phyloP scores from a whole-genome alignment of 2,888 invertebrate species.

The Dione vanillae region DNA sequence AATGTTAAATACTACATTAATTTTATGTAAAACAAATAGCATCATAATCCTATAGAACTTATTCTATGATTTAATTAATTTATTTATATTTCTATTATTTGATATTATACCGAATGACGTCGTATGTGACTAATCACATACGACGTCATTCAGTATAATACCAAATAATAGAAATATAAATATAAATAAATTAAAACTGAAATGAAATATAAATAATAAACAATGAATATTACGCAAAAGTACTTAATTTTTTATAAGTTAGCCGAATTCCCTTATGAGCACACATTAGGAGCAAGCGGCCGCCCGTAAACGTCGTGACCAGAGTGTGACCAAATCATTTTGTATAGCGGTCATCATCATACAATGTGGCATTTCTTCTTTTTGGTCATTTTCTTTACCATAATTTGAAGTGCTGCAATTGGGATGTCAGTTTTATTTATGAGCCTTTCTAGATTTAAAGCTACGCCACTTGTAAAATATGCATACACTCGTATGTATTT shows the following conservation, averaged over 20 bases:
- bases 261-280: constrained; percentile 44
- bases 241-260: constrained; percentile 7
- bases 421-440: constrained; percentile 39
- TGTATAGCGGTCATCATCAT: constrained; percentile 68
- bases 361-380: constrained; percentile 51
- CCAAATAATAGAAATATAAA: too few species aligned
- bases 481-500: not conserved
- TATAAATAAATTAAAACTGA: too few species aligned
- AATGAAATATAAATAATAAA: not conserved
- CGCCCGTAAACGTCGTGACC: constrained; percentile 69
- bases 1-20: too few species aligned
- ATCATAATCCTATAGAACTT: too few species aligned
- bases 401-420: constrained; percentile 40
- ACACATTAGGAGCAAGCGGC: constrained; percentile 66
- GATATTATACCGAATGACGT: too few species aligned
- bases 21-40: too few species aligned
- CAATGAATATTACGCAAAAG: constrained; percentile 11
- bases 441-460: constrained; percentile 32
- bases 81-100: too few species aligned
- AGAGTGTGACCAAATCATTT: constrained; percentile 78
- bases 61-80: too few species aligned
- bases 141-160: too few species aligned
- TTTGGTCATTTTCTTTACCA: constrained; percentile 51
- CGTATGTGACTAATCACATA: too few species aligned
- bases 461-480: not conserved